Evolutionary conservation across 2,113 vertebrate species (phyloP), one percentile per base, ranked within the genome.

Genomic region (Crotophaga sulcirostris): DNA sequence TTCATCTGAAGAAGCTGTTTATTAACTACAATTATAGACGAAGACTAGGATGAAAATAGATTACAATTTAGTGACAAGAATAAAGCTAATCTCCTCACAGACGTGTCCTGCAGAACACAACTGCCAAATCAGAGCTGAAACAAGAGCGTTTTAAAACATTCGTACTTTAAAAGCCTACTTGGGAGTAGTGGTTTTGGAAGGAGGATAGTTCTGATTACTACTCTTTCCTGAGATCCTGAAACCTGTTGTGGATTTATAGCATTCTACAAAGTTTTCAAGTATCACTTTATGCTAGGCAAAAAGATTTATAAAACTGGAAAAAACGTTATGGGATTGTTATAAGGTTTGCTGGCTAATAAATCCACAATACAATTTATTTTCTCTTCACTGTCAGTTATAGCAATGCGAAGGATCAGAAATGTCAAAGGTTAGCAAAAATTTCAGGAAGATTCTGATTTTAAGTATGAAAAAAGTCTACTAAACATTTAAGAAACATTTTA

Each of bases 1-100:
- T 94, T 96, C 55, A 93, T 72, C 60, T 94, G 56, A 79, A 87
- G 60, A 47, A 93, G 87, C 89, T 96, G 84, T 87, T 95, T 72
- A 96, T 96, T 87, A 96, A 93, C 93, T 56, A 25, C 68, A 84
- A 85, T 60, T 90, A 82, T 2, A 83, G 47, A 64, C 36, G 87
- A 72, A 56, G 51, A 49, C 34, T 21, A 34, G 60, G 58, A 87
- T 38, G 21, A 64, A 82, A 70, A 44, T 6, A 88, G 67, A 69
- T 60, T 54, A 54, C 52, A 42, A n/a, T 28, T 86, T 54, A 66
- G 33, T 40, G 47, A 87, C 49, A 76, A 45, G 40, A 93, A 44
- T 26, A 67, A 76, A 90, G 11, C 11, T 42, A 55, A 6, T 10
- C 21, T 83, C 52, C 63, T 81, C 64, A 62, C 6, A n/a, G 40